A percentile compares a stretch with the other conserved stretches of the same genome.
Conservation (phyloP, 2,888 invertebrate species). For the Patella caerulea region DNA sequence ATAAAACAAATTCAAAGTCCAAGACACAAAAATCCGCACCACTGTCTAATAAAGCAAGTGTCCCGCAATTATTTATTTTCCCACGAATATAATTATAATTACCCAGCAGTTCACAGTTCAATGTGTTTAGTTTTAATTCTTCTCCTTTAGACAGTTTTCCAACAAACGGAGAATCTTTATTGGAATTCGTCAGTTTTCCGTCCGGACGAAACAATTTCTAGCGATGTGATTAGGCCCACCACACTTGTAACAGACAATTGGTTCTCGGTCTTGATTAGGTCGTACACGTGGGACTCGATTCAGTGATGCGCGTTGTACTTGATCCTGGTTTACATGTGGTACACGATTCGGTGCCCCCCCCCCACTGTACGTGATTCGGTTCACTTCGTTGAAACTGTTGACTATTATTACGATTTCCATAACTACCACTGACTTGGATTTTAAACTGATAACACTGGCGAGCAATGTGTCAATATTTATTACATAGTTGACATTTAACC, state of each 20-base stretch:
- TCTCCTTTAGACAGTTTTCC: too few relatives aligned
- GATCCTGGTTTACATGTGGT: too few relatives aligned
- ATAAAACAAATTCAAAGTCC: not conserved
- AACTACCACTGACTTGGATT: not conserved
- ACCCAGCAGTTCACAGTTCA: not conserved
- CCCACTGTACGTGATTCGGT: too few relatives aligned
- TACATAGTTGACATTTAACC: not conserved
- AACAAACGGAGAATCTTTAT: not conserved
- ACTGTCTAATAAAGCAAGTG: conserved; percentile 8
- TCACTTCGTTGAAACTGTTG: too few relatives aligned
- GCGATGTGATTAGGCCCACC: not conserved
- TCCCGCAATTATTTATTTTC: not conserved
- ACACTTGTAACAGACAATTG: not conserved
- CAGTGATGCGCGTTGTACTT: too few relatives aligned
- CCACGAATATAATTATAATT: not conserved
- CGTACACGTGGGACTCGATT: too few relatives aligned
- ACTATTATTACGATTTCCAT: not conserved
- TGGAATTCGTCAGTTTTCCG: not conserved
- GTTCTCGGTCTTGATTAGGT: not conserved
- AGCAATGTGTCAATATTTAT: not conserved
- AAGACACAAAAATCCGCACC: conserved; percentile 11
- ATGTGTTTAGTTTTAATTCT: too few relatives aligned
- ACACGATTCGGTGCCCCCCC: too few relatives aligned
- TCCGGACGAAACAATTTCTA: not conserved
- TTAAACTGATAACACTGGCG: not conserved